Conservation (phyloP, 2,113 vertebrate genomes). For the Anolis carolinensis region DNA sequence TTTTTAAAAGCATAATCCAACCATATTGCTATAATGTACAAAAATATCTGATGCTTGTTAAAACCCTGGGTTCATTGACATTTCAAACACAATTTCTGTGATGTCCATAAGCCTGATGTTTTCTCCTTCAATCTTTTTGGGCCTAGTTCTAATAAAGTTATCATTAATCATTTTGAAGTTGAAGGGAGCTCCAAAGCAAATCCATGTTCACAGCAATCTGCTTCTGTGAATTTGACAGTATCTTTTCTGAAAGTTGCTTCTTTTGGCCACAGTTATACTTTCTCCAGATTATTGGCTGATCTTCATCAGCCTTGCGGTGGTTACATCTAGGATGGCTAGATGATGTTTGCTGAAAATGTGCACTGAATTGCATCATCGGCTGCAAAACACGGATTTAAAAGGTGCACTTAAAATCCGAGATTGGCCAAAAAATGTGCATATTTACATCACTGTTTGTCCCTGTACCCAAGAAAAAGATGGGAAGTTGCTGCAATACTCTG, state of each 20-base stretch:
- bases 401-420: no score
- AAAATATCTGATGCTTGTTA: background rate
- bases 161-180: constrained; percentile 34
- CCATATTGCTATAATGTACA: background rate
- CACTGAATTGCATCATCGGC: no score
- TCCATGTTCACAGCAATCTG: constrained; percentile 32
- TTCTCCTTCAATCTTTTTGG: background rate
- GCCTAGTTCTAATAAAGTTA: constrained; percentile 36
- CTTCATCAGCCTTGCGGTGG: constrained; percentile 56
- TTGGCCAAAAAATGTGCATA: no score
- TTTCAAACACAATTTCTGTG: background rate
- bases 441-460: no score
- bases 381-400: no score
- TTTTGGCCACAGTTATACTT: constrained; percentile 59
- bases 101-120: background rate
- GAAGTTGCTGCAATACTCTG: no score
- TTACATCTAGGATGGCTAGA: constrained; percentile 59
- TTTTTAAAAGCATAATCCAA: background rate
- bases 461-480: no score
- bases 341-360: no score
- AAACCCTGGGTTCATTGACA: background rate
- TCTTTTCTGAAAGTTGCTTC: constrained; percentile 55
- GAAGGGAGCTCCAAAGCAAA: constrained; percentile 45
- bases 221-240: constrained; percentile 29
- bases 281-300: constrained; percentile 60